Evolutionary conservation across 2,888 invertebrate genomes (phyloP).

Genomic region (Torymus auratus): DNA sequence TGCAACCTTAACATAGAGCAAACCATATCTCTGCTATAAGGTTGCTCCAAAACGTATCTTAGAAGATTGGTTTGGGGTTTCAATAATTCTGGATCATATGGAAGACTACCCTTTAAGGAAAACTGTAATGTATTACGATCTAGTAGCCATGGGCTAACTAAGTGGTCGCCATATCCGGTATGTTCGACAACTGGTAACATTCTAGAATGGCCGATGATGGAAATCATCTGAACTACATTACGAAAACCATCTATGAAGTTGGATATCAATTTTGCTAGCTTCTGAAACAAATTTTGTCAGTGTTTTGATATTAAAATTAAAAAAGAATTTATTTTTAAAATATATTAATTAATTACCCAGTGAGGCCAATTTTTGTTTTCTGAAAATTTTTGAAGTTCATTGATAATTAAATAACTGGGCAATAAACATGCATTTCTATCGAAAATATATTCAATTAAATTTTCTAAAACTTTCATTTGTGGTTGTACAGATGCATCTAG

Average conservation of each 20-base stretch:
- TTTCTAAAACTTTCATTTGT: slow-evolving; percentile 88
- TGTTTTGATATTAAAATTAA: slow-evolving; percentile 14
- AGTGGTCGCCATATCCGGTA: slow-evolving; percentile 91
- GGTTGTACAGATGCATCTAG: slow-evolving; percentile 89
- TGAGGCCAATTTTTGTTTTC: slow-evolving; percentile 91
- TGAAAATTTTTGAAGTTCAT: slow-evolving; percentile 94
- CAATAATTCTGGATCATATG: slow-evolving; percentile 91
- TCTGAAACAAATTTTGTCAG: slow-evolving; percentile 78
- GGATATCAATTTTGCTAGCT: slow-evolving; percentile 89
- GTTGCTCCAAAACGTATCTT: slow-evolving; percentile 94
- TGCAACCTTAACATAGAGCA: slow-evolving; percentile 95
- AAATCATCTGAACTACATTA: slow-evolving; percentile 96
- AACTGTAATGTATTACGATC: slow-evolving; percentile 90
- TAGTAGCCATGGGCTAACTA: slow-evolving; percentile 95
- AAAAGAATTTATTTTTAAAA: slow-evolving; percentile 6
- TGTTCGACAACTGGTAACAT: slow-evolving; percentile 97
- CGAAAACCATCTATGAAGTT: slow-evolving; percentile 95
- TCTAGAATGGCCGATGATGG: slow-evolving; percentile 91
- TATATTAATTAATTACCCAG: slow-evolving; percentile 82
- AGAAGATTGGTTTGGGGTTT: slow-evolving; percentile 93
- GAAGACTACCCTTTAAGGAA: slow-evolving; percentile 85
- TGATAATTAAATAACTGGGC: slow-evolving; percentile 96
- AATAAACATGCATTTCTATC: slow-evolving; percentile 93
- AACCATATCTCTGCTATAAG: slow-evolving; percentile 97
- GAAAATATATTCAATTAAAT: slow-evolving; percentile 92